A percentile compares a stretch with the other conserved stretches of the same genome.
phyloP scores from a whole-genome alignment of 2,888 invertebrate genomes.

The Phorcus lineatus region DNA sequence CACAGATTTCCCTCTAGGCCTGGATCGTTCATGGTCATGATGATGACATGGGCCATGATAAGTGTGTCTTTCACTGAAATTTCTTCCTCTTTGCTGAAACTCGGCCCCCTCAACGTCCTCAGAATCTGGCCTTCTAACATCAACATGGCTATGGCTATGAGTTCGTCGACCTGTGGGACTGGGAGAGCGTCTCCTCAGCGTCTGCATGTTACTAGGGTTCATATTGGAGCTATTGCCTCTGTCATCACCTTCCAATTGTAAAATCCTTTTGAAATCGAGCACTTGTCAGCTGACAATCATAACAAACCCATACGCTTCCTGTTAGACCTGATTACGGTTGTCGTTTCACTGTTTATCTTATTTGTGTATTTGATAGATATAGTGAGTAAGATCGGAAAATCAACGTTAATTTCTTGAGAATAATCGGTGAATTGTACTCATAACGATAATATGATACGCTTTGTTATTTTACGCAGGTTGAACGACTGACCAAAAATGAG shows the following conservation, averaged over 20 bases:
- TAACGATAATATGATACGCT: no score
- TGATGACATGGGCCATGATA: background rate
- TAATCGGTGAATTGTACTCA: no score
- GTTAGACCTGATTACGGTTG: background rate
- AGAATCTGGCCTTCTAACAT: no score
- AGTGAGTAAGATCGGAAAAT: no score
- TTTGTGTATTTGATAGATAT: no score
- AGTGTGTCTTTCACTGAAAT: background rate
- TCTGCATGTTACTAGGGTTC: background rate
- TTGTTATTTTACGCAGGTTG: no score
- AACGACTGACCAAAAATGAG: no score
- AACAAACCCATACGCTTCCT: conserved; percentile 6
- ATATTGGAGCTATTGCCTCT: background rate
- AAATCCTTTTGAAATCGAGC: background rate
- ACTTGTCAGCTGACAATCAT: background rate
- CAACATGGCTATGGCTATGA: background rate
- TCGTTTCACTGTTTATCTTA: background rate
- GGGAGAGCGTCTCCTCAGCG: background rate
- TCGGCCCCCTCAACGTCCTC: background rate
- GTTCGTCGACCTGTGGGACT: background rate
- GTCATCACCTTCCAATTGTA: no score
- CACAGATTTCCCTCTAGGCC: background rate
- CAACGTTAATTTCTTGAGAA: no score
- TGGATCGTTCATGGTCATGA: background rate
- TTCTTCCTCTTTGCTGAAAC: background rate